Evolutionary conservation across 2,888 invertebrate genomes (phyloP), one percentile per base, ranked within the genome.

Genomic region (Mythimna ferrago): DNA sequence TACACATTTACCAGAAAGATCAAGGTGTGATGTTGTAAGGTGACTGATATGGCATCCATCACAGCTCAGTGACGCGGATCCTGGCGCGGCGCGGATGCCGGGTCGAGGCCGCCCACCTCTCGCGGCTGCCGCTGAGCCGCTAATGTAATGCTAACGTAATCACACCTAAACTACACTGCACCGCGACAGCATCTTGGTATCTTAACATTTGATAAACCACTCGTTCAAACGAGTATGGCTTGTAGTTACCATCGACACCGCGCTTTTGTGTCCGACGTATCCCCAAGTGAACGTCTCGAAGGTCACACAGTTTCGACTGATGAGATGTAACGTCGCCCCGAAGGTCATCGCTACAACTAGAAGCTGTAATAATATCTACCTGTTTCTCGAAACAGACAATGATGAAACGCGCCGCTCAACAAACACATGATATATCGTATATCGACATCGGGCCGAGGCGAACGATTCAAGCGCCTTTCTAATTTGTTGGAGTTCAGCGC

Each of bases 51-150:
- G 21, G 76, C 32, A 14, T 10, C 35, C 26, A 21, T 19, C 32
- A 26, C 9, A n/a, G 64, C 74, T 38, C 7, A 19, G 21, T 16
- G 19, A 11, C 35, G 21, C 32, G 35, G 19, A 14, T 51, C 57
- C 73, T 16, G 56, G 53, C 11, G 70, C 14, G 64, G 38, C 14
- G 26, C 51, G 64, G 38, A 7, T 9, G 38, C 38, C 76, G 76
- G 89, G 89, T 87, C 89, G 89, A 89, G 88, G 89, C 75, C 89
- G 82, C 71, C 88, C 81, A 80, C 86, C 82, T 85, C 80, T 86
- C 84, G 77, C 82, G 66, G 68, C 76, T 64, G 53, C 21, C 63
- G 19, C 69, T 16, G 9, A 16, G 6, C 51, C 51, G n/a, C 21
- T n/a, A 26, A 4, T 19, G 44, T 21, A 54, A 64, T 56, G 44